Base-by-base conservation (phyloP, 2,113 vertebrate genomes). In the Gila orcuttii region DNA sequence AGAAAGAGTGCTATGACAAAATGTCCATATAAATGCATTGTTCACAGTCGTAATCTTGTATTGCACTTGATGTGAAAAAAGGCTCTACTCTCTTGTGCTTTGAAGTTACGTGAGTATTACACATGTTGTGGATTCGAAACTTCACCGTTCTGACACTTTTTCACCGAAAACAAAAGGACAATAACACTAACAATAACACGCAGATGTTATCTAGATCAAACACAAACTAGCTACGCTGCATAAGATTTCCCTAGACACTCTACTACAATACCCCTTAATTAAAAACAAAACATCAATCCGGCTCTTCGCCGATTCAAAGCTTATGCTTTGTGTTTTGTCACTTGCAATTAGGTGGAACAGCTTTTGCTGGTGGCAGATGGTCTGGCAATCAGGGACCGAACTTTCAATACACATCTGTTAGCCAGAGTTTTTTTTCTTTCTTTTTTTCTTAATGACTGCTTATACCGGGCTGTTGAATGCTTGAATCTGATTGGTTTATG, bases 321-420 rank as follows among this genome's bases (percentile, higher is more conserved):
- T 8, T 33, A 83, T 84, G 76, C 66, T 69, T 73, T 31, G 50
- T 73, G 55, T 79, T 79, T 19, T n/a, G 25, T 83, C 25, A 71
- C 81, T 84, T 39, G 66, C 60, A 69, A 71, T 47, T 83, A 85
- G 66, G 12, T 57, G 50, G 68, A 83, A 73, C 80, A 83, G 81
- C 28, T 59, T 83, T 57, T 68, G 80, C 64, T 73, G 66, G 21
- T 59, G 47, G 33, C 81, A 83, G 68, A 83, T 59, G 66, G 80
- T 81, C 60, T 81, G 79, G 39, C 36, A 64, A 81, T 50, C 60
- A 81, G 68, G 47, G 50, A 36, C 47, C 21, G 3, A 59, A 42
- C 77, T 25, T 39, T 52, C 47, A 69, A 52, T 66, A 73, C 28
- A 59, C 81, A 83, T 83, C 81, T 83, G 79, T 42, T 47, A 28